Evolutionary conservation across 1,140 invertebrate species (phyloP), one percentile per base, ranked within the genome.

Genomic region (Prorops nasuta): DNA sequence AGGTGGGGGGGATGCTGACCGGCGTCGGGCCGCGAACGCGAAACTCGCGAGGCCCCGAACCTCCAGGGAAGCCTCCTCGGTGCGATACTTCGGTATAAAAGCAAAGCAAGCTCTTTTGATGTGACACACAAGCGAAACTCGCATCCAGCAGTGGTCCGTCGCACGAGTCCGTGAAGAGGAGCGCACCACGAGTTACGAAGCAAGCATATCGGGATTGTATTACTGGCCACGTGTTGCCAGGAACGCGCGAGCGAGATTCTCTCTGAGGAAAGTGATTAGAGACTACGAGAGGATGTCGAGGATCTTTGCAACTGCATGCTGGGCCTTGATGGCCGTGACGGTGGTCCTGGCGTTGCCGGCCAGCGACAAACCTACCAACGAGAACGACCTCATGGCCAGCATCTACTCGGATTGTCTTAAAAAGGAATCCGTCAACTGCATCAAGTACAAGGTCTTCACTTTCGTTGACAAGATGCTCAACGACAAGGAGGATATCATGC

Each of bases 401-500:
- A 85, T 88, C 58, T 85, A 90, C 68, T 81, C 79, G 53, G 89
- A 92, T 56, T 92, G 89, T 60, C 67, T 90, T 40, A 81, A 84
- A 54, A 91, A 90, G 72, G 88, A 91, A 63, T 88, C 88, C 1
- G 83, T 87, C 21, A 84, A 84, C 69, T 92, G 89, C 67, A 81
- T 91, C 51, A 91, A 91, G 69, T 88, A 89, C 78, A 91, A 91
- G 67, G 81, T 92, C 53, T 90, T 90, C 76, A 84, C 86, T 1
- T 90, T 86, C 70, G 86, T 91, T 19, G 89, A 91, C 73, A 90
- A 90, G 68, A 86, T 89, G 79, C 75, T 91, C 16, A 82, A 83
- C 1, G 83, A 86, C 55, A 90, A 87, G 70, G 89, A 91, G 55
- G 83, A 82, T 39, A 90, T 90, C 62, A 84, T 85, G 1, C 67